Evolutionary conservation across 2,888 invertebrate genomes (phyloP).

Genomic region (Leptopilina myrica): DNA sequence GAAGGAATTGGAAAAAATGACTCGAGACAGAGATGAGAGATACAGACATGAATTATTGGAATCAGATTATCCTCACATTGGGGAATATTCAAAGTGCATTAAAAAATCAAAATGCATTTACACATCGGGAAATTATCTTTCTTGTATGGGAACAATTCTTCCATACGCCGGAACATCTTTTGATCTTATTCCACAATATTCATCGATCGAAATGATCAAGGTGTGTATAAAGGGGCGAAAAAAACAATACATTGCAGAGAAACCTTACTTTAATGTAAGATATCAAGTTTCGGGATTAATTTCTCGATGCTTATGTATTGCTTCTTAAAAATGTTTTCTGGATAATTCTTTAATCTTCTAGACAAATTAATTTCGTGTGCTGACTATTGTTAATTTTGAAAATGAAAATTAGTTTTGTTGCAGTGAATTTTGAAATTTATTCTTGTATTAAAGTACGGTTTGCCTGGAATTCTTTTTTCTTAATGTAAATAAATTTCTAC

Average conservation of each 20-base stretch:
- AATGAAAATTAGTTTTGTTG: too few species aligned
- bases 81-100: conserved; percentile 78
- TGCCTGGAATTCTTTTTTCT: too few species aligned
- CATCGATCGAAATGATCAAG: conserved; percentile 79
- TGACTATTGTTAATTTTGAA: too few species aligned
- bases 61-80: conserved; percentile 67
- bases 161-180: conserved; percentile 88
- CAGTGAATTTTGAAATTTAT: too few species aligned
- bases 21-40: conserved; percentile 61
- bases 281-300: background rate
- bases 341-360: background rate
- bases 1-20: conserved; percentile 49
- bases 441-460: too few species aligned
- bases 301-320: background rate
- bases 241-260: conserved; percentile 41
- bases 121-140: conserved; percentile 78
- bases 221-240: conserved; percentile 56
- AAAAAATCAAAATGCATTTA: conserved; percentile 84
- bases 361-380: too few species aligned
- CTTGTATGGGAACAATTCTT: conserved; percentile 88
- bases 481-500: too few species aligned
- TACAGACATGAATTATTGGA: conserved; percentile 65
- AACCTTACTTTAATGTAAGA: background rate
- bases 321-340: background rate
- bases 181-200: conserved; percentile 84